Conservation (phyloP, 2,797 vertebrate genomes). For the Cryptoprocta ferox region DNA sequence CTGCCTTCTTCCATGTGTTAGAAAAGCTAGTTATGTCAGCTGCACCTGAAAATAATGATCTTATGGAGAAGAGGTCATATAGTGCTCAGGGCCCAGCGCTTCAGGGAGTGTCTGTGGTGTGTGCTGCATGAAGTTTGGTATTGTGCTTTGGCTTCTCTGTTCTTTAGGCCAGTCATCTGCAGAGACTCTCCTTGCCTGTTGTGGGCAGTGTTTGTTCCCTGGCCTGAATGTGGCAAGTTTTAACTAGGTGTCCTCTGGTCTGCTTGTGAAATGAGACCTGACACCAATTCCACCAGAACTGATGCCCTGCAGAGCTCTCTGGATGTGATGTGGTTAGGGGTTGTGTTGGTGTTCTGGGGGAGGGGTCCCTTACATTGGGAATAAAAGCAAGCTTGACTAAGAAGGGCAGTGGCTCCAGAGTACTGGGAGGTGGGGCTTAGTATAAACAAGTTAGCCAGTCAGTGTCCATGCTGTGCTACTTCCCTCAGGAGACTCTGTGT, state of each 20-base stretch:
- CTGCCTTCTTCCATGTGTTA: too few species aligned
- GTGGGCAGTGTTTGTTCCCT: not conserved
- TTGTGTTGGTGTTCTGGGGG: not conserved
- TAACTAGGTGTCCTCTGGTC: not conserved
- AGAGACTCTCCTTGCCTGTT: not conserved
- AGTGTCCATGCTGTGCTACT: not conserved
- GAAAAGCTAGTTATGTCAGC: too few species aligned
- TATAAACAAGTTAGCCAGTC: too few species aligned
- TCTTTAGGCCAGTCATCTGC: not conserved
- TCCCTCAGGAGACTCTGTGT: not conserved
- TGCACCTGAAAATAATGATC: too few species aligned
- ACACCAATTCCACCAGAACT: not conserved
- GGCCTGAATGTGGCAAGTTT: not conserved
- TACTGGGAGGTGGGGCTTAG: too few species aligned
- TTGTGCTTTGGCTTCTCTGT: too few species aligned
- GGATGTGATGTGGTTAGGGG: not conserved
- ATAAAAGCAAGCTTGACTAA: not conserved
- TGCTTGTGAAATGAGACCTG: not conserved
- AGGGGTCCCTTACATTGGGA: not conserved
- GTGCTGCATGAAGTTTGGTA: too few species aligned
- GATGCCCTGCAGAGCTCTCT: not conserved
- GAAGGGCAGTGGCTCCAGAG: too few species aligned
- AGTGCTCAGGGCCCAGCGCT: too few species aligned
- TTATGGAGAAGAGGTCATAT: too few species aligned
- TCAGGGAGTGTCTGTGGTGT: too few species aligned